A percentile compares a stretch with the other conserved stretches of the same genome.
Evolutionary conservation across 2,113 vertebrate species (phyloP).

Genomic region (Callocephalon fimbriatum): DNA sequence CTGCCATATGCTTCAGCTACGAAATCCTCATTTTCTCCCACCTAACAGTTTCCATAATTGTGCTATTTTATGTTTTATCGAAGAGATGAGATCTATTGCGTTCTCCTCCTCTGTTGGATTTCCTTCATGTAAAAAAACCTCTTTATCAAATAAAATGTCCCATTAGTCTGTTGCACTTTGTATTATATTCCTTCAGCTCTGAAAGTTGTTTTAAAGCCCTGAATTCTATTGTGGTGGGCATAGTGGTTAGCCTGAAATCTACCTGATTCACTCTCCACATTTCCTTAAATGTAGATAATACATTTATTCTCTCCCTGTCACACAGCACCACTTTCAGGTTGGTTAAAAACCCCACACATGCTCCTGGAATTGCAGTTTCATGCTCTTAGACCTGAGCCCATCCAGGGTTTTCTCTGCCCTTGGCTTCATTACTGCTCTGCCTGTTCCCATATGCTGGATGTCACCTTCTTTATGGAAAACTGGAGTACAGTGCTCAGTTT

Average conservation of each 20-base stretch:
- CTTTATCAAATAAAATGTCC: background rate
- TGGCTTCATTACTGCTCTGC: background rate
- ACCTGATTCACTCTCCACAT: background rate
- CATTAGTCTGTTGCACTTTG: slow-evolving; percentile 16
- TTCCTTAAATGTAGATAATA: background rate
- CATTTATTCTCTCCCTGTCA: background rate
- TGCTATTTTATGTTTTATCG: slow-evolving; percentile 30
- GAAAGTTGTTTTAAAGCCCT: background rate
- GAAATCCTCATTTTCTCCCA: background rate
- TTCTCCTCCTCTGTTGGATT: background rate
- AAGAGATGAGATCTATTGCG: background rate
- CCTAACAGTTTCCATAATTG: background rate
- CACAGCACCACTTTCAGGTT: accelerated
- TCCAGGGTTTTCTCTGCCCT: background rate
- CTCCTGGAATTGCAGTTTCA: background rate
- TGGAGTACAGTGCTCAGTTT: accelerated
- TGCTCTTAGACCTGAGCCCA: accelerated
- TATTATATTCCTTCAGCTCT: background rate
- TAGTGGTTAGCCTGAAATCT: background rate
- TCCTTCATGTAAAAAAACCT: slow-evolving; percentile 4
- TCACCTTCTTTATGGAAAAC: background rate
- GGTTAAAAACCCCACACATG: no score
- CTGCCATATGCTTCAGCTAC: background rate
- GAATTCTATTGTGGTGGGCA: background rate
- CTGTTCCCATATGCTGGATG: accelerated